Evolutionary conservation across 2,113 vertebrate genomes (phyloP).

Genomic region (Tiliqua scincoides): DNA sequence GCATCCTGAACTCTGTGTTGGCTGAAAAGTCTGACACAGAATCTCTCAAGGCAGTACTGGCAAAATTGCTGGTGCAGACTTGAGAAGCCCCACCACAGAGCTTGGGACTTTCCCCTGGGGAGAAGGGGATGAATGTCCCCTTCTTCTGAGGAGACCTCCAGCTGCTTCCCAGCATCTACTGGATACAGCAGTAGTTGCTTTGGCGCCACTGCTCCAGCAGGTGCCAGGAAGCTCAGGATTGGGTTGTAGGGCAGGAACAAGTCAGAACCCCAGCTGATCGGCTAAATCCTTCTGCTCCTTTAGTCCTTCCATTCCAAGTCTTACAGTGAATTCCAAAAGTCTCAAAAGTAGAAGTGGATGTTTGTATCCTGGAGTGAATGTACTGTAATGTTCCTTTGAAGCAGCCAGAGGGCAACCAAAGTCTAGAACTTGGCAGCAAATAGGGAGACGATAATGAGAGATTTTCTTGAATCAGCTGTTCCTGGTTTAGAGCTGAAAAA

Average conservation of each 20-base stretch:
- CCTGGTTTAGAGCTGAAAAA: background rate
- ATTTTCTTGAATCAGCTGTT: background rate
- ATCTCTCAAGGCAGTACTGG: no score
- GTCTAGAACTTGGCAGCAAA: constrained; percentile 22
- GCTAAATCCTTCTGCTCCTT: background rate
- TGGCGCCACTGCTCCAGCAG: no score
- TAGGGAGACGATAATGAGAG: background rate
- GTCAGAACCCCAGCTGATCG: background rate
- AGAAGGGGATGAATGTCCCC: no score
- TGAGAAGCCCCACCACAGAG: no score
- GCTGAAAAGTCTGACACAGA: no score
- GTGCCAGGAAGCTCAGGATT: no score
- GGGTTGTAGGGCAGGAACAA: background rate
- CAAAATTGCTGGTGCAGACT: no score
- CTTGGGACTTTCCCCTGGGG: no score
- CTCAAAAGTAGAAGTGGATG: background rate
- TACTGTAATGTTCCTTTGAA: background rate
- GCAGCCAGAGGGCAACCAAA: constrained; percentile 66
- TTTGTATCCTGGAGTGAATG: background rate
- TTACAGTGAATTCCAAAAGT: background rate
- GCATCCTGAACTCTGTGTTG: no score
- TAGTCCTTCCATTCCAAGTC: background rate
- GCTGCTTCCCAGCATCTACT: no score
- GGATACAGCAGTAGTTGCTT: no score
- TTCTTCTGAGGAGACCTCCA: no score